Percentiles rank a stretch among this genome's conserved stretches.
Conservation (phyloP, 2,113 vertebrate species). For the Melanerpes aurifrons region DNA sequence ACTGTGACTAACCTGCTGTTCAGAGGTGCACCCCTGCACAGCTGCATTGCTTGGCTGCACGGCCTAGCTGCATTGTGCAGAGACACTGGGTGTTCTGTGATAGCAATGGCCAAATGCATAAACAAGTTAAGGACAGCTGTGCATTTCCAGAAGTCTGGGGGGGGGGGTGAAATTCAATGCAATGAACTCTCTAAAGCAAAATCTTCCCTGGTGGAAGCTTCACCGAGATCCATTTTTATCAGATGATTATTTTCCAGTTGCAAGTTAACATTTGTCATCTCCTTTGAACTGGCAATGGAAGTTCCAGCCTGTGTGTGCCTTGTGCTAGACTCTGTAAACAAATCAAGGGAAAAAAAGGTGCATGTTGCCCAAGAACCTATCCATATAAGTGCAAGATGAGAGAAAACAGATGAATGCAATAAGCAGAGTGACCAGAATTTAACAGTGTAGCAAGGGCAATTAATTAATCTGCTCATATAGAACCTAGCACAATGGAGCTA, state of each 20-base stretch:
- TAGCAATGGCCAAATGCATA: neutral
- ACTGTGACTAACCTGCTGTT: constrained; percentile 61
- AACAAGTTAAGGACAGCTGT: neutral
- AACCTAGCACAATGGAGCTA: neutral
- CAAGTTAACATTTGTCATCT: neutral
- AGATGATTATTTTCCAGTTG: neutral
- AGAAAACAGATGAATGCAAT: neutral
- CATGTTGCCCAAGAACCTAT: neutral
- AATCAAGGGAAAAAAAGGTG: neutral
- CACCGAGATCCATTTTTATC: neutral
- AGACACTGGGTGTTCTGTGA: neutral
- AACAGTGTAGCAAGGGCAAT: neutral
- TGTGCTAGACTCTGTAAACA: neutral
- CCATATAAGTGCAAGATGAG: neutral
- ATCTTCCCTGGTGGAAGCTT: neutral
- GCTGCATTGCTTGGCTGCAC: neutral
- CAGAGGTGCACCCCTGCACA: constrained; percentile 52
- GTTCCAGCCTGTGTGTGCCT: neutral
- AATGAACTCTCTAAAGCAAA: neutral
- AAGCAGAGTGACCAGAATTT: neutral
- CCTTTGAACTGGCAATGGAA: neutral
- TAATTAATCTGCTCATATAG: neutral
- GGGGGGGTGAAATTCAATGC: neutral
- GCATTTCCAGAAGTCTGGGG: neutral
- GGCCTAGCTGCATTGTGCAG: neutral